These are phyloP conservation scores for Cranoglanis bouderius DNA, from an alignment of 2,113 vertebrate genomes.

Conservation along the genomic window DNA sequence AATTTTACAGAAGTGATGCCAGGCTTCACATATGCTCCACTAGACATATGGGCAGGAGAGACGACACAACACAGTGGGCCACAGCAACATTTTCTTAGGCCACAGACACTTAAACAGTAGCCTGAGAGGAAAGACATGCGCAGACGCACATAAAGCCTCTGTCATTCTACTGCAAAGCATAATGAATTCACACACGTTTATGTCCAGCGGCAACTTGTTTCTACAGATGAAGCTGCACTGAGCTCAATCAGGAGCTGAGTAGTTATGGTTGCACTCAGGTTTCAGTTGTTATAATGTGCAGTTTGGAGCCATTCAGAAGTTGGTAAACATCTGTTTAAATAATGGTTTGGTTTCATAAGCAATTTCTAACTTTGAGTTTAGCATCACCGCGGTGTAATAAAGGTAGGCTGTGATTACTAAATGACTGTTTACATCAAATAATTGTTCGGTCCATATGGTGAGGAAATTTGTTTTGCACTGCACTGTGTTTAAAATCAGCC, in stretches of 20 bases:
- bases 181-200: slow-evolving; percentile 77
- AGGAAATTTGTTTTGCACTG: slow-evolving; percentile 35
- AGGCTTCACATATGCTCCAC: slow-evolving; percentile 77
- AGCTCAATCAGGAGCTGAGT: slow-evolving; percentile 69
- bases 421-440: slow-evolving; percentile 35
- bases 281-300: slow-evolving; percentile 71
- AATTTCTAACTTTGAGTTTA: slow-evolving; percentile 47
- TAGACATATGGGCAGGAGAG: slow-evolving; percentile 75
- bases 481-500: slow-evolving; percentile 25
- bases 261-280: slow-evolving; percentile 67
- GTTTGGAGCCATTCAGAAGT: slow-evolving; percentile 66
- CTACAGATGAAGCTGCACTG: slow-evolving; percentile 74
- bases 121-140: slow-evolving; percentile 72
- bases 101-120: slow-evolving; percentile 76
- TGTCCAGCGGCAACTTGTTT: slow-evolving; percentile 81
- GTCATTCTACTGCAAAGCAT: slow-evolving; percentile 73
- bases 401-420: slow-evolving; percentile 27
- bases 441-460: slow-evolving; percentile 30
- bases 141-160: slow-evolving; percentile 77
- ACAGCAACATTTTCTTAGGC: slow-evolving; percentile 75
- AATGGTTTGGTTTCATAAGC: slow-evolving; percentile 54
- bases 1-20: slow-evolving; percentile 79
- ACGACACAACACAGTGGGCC: slow-evolving; percentile 75
- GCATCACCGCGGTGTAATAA: slow-evolving; percentile 40
- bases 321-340: slow-evolving; percentile 71